phyloP scores from a whole-genome alignment of 1,140 invertebrate species.

The Danaus plexippus region DNA sequence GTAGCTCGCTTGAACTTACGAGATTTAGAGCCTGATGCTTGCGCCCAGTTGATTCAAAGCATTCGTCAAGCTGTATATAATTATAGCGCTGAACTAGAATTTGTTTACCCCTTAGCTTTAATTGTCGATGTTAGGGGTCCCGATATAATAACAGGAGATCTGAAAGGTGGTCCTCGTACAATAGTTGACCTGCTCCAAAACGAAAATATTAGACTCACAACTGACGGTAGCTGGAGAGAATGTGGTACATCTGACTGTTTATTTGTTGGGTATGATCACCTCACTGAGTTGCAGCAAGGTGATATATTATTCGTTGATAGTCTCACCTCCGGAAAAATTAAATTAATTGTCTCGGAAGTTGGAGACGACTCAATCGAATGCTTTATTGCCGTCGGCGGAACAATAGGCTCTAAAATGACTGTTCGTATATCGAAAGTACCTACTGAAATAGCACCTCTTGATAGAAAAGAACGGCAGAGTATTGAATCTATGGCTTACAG shows the following conservation, averaged over 20 bases:
- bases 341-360: slow-evolving; percentile 45
- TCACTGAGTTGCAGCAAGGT: slow-evolving; percentile 45
- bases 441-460: slow-evolving; percentile 27
- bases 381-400: slow-evolving; percentile 40
- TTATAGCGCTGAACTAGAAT: slow-evolving; percentile 62
- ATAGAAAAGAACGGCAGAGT: slow-evolving; percentile 29
- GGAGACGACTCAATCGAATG: slow-evolving; percentile 63
- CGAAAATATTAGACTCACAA: slow-evolving; percentile 46
- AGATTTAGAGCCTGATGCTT: slow-evolving; percentile 59
- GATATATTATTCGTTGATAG: slow-evolving; percentile 56
- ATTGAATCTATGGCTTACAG: slow-evolving; percentile 36
- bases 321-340: slow-evolving; percentile 47
- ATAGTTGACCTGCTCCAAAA: slow-evolving; percentile 43
- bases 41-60: slow-evolving; percentile 58
- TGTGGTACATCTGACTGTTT: slow-evolving; percentile 57
- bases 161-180: slow-evolving; percentile 48
- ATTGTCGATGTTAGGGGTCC: slow-evolving; percentile 63
- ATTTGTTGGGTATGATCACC: slow-evolving; percentile 55
- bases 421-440: slow-evolving; percentile 53
- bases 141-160: slow-evolving; percentile 60
- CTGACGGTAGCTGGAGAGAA: slow-evolving; percentile 54
- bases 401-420: slow-evolving; percentile 56
- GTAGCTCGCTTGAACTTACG: slow-evolving; percentile 55
- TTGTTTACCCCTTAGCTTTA: slow-evolving; percentile 61
- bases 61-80: slow-evolving; percentile 63